These are phyloP conservation scores for Zophobas morio DNA, from an alignment of 1,140 invertebrate genomes.

Conservation along the genomic window DNA sequence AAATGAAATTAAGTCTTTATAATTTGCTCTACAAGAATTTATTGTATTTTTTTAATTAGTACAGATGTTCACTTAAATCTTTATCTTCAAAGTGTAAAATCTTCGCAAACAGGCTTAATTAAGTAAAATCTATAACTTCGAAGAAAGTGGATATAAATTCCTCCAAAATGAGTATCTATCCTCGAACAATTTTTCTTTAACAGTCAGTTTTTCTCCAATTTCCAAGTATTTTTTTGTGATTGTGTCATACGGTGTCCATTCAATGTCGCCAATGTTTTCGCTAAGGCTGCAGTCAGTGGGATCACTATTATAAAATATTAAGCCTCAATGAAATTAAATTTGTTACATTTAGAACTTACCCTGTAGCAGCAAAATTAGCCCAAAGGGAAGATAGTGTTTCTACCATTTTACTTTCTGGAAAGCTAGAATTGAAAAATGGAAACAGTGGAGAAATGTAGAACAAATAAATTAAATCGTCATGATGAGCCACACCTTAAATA, in stretches of 20 bases:
- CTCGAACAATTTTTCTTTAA: slow-evolving; percentile 67
- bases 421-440: slow-evolving; percentile 68
- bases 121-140: slow-evolving; percentile 67
- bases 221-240: slow-evolving; percentile 71
- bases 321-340: too few relatives aligned
- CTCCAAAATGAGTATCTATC: slow-evolving; percentile 73
- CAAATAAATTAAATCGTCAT: slow-evolving; percentile 76
- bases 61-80: too few relatives aligned
- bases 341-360: slow-evolving; percentile 61
- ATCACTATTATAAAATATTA: too few relatives aligned
- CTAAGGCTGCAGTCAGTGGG: slow-evolving; percentile 53
- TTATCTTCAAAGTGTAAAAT: too few relatives aligned
- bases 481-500: slow-evolving; percentile 71
- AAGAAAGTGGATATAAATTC: slow-evolving; percentile 68
- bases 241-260: slow-evolving; percentile 70
- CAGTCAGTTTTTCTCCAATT: slow-evolving; percentile 65
- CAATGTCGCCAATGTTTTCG: slow-evolving; percentile 62
- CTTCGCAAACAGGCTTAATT: too few relatives aligned
- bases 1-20: too few relatives aligned
- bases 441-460: slow-evolving; percentile 70
- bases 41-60: too few relatives aligned
- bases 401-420: slow-evolving; percentile 69
- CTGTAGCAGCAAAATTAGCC: slow-evolving; percentile 70
- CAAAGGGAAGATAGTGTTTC: slow-evolving; percentile 70
- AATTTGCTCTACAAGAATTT: too few relatives aligned